Evolutionary conservation across 2,797 vertebrate genomes (phyloP).

Genomic region (Acropternis orthonyx): DNA sequence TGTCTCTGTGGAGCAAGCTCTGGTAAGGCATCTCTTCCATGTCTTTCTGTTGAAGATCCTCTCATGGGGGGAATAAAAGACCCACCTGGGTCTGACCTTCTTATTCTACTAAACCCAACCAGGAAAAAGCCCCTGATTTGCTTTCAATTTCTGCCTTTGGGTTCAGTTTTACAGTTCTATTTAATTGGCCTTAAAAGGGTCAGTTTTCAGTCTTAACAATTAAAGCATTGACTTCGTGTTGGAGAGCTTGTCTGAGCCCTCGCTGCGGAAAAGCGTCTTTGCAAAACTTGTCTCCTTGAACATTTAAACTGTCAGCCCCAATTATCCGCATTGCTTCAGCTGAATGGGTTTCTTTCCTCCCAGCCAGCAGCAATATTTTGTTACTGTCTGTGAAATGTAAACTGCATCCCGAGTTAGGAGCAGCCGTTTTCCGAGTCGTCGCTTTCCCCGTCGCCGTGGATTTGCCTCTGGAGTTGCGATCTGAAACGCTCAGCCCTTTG

Average conservation of each 20-base stretch:
- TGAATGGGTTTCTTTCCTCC: constrained; percentile 32
- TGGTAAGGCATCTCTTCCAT: not conserved
- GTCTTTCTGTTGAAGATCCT: not conserved
- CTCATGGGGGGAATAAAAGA: not conserved
- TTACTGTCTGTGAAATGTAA: constrained; percentile 9
- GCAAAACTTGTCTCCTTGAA: constrained; percentile 42
- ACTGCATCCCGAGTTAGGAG: not conserved
- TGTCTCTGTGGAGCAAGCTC: not conserved
- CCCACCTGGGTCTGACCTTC: not conserved
- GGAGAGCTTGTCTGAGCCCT: constrained; percentile 38
- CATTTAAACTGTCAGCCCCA: constrained; percentile 52
- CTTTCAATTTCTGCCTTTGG: not conserved
- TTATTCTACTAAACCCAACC: not conserved
- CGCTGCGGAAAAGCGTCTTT: constrained; percentile 17
- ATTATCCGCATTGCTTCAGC: constrained; percentile 55
- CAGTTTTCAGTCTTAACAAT: constrained; percentile 36
- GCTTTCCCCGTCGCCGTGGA: not conserved
- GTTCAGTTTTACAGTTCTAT: not conserved
- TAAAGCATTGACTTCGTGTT: constrained; percentile 1
- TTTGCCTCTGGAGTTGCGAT: not conserved
- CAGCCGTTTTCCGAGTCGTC: not conserved
- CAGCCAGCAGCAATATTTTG: constrained; percentile 56
- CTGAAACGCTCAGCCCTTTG: not conserved
- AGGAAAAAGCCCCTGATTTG: not conserved
- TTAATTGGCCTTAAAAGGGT: constrained; percentile 46